These are phyloP conservation scores for Pithys albifrons DNA, from an alignment of 2,113 vertebrate genomes.

Conservation along the genomic window DNA sequence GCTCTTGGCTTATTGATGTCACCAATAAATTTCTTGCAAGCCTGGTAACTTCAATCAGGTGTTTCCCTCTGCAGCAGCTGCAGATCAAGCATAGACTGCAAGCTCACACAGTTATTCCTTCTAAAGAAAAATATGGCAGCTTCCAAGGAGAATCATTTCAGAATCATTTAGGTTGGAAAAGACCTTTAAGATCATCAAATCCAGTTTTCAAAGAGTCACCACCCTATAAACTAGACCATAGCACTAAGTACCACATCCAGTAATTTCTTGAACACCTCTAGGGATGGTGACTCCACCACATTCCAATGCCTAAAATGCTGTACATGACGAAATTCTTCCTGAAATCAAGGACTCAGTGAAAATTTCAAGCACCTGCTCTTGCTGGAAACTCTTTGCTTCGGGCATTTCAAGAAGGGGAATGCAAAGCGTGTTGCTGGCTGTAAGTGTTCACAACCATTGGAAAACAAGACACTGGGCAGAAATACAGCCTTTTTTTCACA, in stretches of 20 bases:
- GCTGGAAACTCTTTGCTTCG: background rate
- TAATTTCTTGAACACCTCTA: background rate
- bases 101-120: background rate
- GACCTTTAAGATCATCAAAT: background rate
- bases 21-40: background rate
- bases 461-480: background rate
- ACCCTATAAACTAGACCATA: background rate
- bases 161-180: background rate
- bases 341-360: background rate
- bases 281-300: background rate
- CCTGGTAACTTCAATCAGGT: background rate
- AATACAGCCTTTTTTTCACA: background rate
- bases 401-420: background rate
- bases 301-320: background rate
- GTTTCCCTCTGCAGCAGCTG: background rate
- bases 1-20: background rate
- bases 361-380: background rate
- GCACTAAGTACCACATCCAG: background rate
- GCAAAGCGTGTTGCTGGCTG: background rate
- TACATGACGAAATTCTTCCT: background rate
- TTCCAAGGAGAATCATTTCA: background rate
- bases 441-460: background rate
- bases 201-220: background rate
- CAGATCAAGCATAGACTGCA: background rate
- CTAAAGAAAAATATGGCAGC: background rate